Evolutionary conservation across 2,113 vertebrate species (phyloP).

Genomic region (Archocentrus centrarchus): DNA sequence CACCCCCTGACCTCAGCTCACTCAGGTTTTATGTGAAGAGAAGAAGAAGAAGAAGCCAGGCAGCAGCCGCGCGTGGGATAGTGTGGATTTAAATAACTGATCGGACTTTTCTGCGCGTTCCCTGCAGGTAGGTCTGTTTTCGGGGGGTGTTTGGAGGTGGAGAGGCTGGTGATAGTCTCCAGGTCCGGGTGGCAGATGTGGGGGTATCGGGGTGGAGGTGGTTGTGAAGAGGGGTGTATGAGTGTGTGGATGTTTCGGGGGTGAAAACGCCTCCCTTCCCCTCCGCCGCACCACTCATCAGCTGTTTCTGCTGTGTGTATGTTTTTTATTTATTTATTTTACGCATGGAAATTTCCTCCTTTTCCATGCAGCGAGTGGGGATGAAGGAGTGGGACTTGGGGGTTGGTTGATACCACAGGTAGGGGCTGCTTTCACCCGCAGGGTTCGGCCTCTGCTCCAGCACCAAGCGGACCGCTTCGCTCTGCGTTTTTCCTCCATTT

Average conservation of each 20-base stretch:
- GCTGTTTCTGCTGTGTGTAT: neutral
- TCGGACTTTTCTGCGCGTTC: slow-evolving; percentile 50
- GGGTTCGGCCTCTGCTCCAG: neutral
- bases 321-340: neutral
- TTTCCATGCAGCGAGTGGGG: neutral
- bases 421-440: slow-evolving; percentile 16
- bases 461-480: neutral
- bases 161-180: neutral
- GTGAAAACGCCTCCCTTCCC: slow-evolving; percentile 63
- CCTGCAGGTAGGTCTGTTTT: slow-evolving; percentile 55
- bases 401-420: slow-evolving; percentile 46
- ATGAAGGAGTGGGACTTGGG: neutral
- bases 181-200: neutral
- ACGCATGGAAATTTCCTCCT: slow-evolving; percentile 5
- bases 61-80: slow-evolving; percentile 46
- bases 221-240: slow-evolving; percentile 5
- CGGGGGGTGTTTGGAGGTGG: neutral
- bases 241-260: slow-evolving; percentile 44
- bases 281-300: slow-evolving; percentile 41
- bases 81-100: slow-evolving; percentile 60
- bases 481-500: neutral
- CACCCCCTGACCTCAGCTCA: neutral
- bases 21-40: neutral
- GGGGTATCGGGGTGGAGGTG: slow-evolving; percentile 14
- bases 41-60: slow-evolving; percentile 2